Conservation (phyloP, 2,113 vertebrate genomes). For the Bufo bufo region DNA sequence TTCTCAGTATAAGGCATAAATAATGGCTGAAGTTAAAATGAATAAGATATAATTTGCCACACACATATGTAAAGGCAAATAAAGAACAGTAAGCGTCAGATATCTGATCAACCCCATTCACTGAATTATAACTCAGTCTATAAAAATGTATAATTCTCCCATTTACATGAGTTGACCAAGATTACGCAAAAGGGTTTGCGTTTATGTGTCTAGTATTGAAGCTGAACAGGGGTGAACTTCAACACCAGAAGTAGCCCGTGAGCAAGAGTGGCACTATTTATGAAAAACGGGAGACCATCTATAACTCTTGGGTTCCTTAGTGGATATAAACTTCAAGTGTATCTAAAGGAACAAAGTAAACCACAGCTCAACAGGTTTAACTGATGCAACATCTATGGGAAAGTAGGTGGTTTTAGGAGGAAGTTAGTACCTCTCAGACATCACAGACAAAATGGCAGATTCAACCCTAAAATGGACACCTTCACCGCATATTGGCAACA, state of each 20-base stretch:
- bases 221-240: neutral
- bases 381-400: neutral
- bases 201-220: neutral
- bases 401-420: neutral
- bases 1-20: conserved; percentile 30
- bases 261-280: neutral
- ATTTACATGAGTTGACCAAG: neutral
- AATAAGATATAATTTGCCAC: neutral
- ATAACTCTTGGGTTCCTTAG: too few relatives aligned
- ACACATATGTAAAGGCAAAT: neutral
- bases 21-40: neutral
- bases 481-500: neutral
- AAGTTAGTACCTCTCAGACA: neutral
- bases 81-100: neutral
- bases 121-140: neutral
- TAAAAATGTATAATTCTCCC: neutral
- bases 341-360: neutral
- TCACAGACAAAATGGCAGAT: neutral
- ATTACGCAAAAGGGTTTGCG: neutral
- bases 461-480: neutral
- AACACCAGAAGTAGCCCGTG: neutral
- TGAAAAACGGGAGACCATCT: neutral
- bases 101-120: neutral
- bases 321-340: neutral
- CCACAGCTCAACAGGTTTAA: neutral